Base-by-base conservation (phyloP, 2,797 vertebrate genomes). In the Platyrinchus mystaceus region DNA sequence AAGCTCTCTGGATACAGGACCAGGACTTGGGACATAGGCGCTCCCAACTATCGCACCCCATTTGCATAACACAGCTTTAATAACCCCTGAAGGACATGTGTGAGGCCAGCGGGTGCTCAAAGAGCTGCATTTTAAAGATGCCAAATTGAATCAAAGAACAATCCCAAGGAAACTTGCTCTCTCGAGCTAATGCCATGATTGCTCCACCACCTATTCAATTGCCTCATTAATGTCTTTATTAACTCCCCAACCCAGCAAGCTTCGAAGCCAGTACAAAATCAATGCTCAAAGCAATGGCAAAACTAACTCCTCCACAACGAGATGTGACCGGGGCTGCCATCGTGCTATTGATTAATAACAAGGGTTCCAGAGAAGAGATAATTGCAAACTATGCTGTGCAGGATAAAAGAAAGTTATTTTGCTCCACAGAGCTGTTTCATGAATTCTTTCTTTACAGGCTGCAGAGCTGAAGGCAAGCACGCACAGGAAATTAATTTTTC, bases 181-280 rank as follows among this genome's bases (percentile, higher is more conserved):
- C 68, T 56, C 19, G 87, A 95, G 96, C 96, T 92, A 96, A 97
- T 89, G 95, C 95, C 81, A 39, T 39, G 78, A 96, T 69, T 96
- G 97, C 95, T 95, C 97, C 94, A 71, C 84, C 93, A 96, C 96
- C 94, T 93, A 78, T 95, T 95, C 92, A 91, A 97, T 96, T 95
- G 96, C 82, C 94, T 98, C 96, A 93, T 91, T 98, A 97, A 98
- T 86, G 95, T 39, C 95, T 92, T 67, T 71, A 96, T 97, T 97
- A 97, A 98, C 97, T 97, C 97, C 97, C 96, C 96, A 96, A 50
- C 67, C 93, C 94, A 15, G 81, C 21, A 10, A 69, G 90, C 78
- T 94, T 73, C 81, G 81, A 94, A 94, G 96, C 87, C 37, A 49
- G 75, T 80, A 83, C 95, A 89, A 93, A 98, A 98, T 98, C 97